These are phyloP conservation scores for Hipparchia sbordonii DNA, from an alignment of 2,888 invertebrate genomes.

Conservation along the genomic window DNA sequence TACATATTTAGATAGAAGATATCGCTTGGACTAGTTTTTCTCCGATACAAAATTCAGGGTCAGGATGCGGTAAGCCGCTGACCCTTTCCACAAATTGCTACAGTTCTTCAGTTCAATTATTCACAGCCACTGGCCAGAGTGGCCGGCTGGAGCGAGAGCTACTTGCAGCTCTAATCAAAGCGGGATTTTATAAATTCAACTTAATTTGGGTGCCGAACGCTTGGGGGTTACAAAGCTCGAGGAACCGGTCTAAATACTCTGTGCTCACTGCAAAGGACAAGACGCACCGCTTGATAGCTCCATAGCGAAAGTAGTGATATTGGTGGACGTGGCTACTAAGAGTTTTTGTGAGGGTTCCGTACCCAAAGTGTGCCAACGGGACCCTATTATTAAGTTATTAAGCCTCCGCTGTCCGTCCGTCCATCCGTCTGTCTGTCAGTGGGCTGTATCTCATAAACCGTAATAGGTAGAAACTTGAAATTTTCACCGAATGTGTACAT, in stretches of 20 bases:
- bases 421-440: too few relatives aligned
- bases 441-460: too few relatives aligned
- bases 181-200: constrained; percentile 45
- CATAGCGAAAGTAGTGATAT: too few relatives aligned
- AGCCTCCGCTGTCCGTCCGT: too few relatives aligned
- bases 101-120: constrained; percentile 18
- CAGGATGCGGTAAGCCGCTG: neutral
- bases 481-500: too few relatives aligned
- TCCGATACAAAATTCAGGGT: neutral
- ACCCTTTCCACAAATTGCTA: neutral
- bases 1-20: too few relatives aligned
- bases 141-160: constrained; percentile 26
- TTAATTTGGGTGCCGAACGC: constrained; percentile 44
- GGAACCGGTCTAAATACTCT: constrained; percentile 21
- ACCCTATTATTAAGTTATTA: too few relatives aligned
- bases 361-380: too few relatives aligned
- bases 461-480: too few relatives aligned
- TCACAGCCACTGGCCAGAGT: constrained; percentile 19
- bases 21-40: neutral
- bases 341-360: too few relatives aligned
- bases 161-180: constrained; percentile 39
- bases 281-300: neutral
- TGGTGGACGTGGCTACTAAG: too few relatives aligned
- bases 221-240: constrained; percentile 37
- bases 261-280: constrained; percentile 21